A percentile compares a stretch with the other conserved stretches of the same genome.
These are phyloP conservation scores for Hystrix brachyura DNA, from an alignment of 2,113 vertebrate species.

Conservation along the genomic window DNA sequence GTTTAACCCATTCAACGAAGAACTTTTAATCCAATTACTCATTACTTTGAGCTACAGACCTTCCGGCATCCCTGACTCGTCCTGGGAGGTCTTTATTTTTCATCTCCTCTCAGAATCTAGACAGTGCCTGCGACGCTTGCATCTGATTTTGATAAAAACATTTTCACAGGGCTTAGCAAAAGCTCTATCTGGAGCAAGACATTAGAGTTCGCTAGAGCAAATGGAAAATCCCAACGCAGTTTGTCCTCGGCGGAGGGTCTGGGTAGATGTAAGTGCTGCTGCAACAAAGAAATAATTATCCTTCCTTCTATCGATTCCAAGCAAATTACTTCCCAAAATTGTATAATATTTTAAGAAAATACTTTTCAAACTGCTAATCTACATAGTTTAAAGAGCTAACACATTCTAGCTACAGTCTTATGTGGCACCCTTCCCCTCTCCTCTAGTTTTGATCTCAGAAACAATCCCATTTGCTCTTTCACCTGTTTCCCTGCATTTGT, in stretches of 20 bases:
- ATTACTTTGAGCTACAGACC: neutral
- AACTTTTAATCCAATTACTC: neutral
- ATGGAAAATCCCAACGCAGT: neutral
- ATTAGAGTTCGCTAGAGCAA: neutral
- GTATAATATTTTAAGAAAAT: neutral
- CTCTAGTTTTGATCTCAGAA: neutral
- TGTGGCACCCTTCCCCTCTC: accelerated
- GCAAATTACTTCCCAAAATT: neutral
- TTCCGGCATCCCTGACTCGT: neutral
- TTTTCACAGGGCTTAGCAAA: neutral
- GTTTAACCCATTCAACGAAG: neutral
- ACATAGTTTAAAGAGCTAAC: neutral
- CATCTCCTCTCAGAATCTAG: neutral
- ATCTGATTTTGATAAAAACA: neutral
- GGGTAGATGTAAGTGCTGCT: neutral
- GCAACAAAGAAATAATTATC: neutral
- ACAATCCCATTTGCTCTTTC: neutral
- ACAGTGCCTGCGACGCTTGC: neutral
- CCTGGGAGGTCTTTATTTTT: neutral
- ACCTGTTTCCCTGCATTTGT: neutral
- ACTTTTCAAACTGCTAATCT: neutral
- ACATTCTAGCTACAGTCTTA: neutral
- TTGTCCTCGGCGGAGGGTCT: neutral
- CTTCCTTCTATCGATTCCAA: constrained; percentile 16
- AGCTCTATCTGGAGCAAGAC: neutral